Conservation (phyloP, 2,888 invertebrate genomes). For the Diadegma fenestrale region DNA sequence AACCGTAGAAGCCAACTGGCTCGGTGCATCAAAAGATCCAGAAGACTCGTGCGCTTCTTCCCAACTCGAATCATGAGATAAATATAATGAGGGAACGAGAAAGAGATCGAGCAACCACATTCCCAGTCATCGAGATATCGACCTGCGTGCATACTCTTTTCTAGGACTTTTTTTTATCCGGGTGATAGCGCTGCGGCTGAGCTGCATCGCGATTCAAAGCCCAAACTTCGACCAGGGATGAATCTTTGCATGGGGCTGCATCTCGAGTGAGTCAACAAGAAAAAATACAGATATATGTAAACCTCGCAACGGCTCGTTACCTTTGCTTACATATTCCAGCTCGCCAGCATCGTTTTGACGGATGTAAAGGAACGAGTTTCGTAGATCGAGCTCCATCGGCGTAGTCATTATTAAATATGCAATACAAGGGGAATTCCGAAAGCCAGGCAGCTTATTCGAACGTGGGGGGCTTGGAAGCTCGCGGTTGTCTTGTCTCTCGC, state of each 20-base stretch:
- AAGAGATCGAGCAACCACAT: neutral
- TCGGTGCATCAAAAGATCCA: slow-evolving; percentile 72
- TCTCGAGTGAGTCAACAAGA: slow-evolving; percentile 32
- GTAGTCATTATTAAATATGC: slow-evolving; percentile 72
- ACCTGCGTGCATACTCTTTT: neutral
- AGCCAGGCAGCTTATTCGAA: slow-evolving; percentile 16
- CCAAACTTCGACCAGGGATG: slow-evolving; percentile 60
- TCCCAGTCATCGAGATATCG: neutral
- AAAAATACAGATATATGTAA: neutral
- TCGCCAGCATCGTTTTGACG: slow-evolving; percentile 18
- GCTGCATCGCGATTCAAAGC: slow-evolving; percentile 45
- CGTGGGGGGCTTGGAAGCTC: slow-evolving; percentile 18
- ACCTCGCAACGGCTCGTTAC: slow-evolving; percentile 36
- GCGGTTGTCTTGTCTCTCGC: neutral
- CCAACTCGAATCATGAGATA: slow-evolving; percentile 16
- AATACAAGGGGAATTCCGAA: slow-evolving; percentile 66
- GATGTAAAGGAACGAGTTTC: slow-evolving; percentile 47
- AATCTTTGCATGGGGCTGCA: slow-evolving; percentile 51
- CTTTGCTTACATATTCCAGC: slow-evolving; percentile 22
- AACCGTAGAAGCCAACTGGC: slow-evolving; percentile 67
- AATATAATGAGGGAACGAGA: slow-evolving; percentile 19
- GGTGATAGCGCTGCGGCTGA: neutral
- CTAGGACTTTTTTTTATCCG: neutral
- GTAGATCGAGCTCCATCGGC: slow-evolving; percentile 60
- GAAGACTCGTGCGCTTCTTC: slow-evolving; percentile 39